These are phyloP conservation scores for Phengaris arion DNA, from an alignment of 2,888 invertebrate genomes.

Conservation along the genomic window DNA sequence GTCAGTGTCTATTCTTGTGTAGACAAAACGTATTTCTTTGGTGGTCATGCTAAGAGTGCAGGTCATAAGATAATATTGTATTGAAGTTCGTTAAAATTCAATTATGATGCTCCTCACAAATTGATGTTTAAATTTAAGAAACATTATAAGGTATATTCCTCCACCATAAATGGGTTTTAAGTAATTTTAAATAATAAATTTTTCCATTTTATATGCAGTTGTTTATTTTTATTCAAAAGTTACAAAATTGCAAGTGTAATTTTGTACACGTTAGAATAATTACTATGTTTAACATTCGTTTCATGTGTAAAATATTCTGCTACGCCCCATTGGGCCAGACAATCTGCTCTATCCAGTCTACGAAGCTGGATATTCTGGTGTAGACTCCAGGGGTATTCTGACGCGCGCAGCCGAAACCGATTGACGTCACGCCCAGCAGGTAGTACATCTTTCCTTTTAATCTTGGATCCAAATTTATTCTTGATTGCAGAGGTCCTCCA, in stretches of 20 bases:
- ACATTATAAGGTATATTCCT: no score
- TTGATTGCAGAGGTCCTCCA: constrained; percentile 47
- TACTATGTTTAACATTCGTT: no score
- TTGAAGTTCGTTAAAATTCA: background rate
- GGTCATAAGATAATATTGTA: background rate
- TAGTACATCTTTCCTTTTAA: constrained; percentile 40
- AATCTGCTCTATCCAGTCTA: constrained; percentile 44
- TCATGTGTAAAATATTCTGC: no score
- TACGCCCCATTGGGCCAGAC: constrained; percentile 39
- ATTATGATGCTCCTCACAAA: no score
- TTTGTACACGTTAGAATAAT: no score
- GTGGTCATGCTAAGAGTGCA: no score
- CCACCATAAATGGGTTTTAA: background rate
- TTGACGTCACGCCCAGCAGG: constrained; percentile 45
- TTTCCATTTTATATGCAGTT: background rate
- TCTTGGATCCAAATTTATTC: constrained; percentile 34
- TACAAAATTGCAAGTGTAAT: background rate
- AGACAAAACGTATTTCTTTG: no score
- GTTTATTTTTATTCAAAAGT: background rate
- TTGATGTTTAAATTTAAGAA: no score
- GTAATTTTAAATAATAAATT: background rate
- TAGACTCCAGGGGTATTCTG: constrained; percentile 44
- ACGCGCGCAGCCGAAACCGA: constrained; percentile 44
- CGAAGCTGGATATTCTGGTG: constrained; percentile 42
- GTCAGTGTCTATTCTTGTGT: no score